Evolutionary conservation across 2,113 vertebrate genomes (phyloP).

Genomic region (Poecilia latipinna): DNA sequence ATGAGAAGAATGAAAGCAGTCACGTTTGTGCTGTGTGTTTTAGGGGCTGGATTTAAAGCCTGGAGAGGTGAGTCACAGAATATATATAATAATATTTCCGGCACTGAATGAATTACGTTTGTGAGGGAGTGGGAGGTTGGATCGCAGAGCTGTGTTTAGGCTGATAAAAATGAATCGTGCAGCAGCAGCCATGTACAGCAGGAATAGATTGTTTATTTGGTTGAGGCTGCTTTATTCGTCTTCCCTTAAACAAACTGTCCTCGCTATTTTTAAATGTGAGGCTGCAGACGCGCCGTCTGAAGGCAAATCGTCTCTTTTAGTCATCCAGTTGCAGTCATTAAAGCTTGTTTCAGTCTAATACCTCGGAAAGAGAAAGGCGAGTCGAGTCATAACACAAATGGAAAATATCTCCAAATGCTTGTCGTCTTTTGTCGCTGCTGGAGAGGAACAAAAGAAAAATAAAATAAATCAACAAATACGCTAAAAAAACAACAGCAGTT

Average conservation of each 20-base stretch:
- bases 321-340: conserved; percentile 27
- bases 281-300: conserved; percentile 12
- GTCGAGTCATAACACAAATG: conserved; percentile 17
- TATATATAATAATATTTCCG: conserved; percentile 1
- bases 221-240: conserved; percentile 3
- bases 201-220: conserved; percentile 43
- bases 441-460: not conserved
- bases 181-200: conserved; percentile 7
- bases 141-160: not conserved
- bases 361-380: conserved; percentile 1
- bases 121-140: not conserved
- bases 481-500: not conserved
- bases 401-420: conserved; percentile 52
- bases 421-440: conserved; percentile 37
- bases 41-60: conserved; percentile 10
- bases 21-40: conserved; percentile 1
- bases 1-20: conserved; percentile 6
- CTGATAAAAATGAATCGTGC: conserved; percentile 12
- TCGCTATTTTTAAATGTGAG: conserved; percentile 39
- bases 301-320: conserved; percentile 40
- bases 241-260: conserved; percentile 7
- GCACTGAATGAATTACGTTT: conserved; percentile 27
- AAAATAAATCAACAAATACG: not conserved
- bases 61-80: conserved; percentile 13
- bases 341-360: conserved; percentile 39